Conservation (phyloP, 2,888 invertebrate genomes). For the Cylindroiulus punctatus region DNA sequence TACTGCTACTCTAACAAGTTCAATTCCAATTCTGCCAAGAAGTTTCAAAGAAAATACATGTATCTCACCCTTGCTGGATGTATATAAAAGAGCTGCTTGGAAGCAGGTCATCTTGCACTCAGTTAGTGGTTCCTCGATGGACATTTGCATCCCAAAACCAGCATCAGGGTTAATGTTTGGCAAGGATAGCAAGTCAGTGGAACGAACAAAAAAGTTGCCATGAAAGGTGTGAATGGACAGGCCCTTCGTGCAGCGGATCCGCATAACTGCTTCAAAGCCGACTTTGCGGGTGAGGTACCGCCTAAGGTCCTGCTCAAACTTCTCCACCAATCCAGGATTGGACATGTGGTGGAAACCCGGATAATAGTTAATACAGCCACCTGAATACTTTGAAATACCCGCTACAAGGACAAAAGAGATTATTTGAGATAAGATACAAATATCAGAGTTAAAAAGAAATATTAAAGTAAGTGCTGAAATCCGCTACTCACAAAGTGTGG, state of each 20-base stretch:
- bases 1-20: too few relatives aligned
- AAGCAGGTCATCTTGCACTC: conserved; percentile 92
- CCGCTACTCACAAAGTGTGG: conserved; percentile 85
- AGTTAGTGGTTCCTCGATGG: conserved; percentile 89
- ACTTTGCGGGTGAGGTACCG: conserved; percentile 96
- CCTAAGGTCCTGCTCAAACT: conserved; percentile 79
- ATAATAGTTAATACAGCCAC: conserved; percentile 91
- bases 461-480: not conserved
- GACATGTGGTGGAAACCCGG: conserved; percentile 81
- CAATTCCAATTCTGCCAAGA: too few relatives aligned
- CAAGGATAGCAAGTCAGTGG: conserved; percentile 92
- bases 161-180: conserved; percentile 99
- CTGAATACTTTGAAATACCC: conserved; percentile 94
- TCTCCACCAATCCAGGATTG: conserved; percentile 77
- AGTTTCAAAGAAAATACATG: not conserved
- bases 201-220: conserved; percentile 98
- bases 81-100: conserved; percentile 97
- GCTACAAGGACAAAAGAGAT: conserved; percentile 63
- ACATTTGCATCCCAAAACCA: conserved; percentile 97
- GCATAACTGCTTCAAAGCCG: conserved; percentile 98
- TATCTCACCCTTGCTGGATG: conserved; percentile 82
- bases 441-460: not conserved
- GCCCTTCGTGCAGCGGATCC: conserved; percentile 89
- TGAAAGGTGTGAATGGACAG: conserved; percentile 97
- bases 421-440: conserved; percentile 58